Evolutionary conservation across 1,140 invertebrate species (phyloP), one percentile per base, ranked within the genome.

Genomic region (Heliconius nattereri): DNA sequence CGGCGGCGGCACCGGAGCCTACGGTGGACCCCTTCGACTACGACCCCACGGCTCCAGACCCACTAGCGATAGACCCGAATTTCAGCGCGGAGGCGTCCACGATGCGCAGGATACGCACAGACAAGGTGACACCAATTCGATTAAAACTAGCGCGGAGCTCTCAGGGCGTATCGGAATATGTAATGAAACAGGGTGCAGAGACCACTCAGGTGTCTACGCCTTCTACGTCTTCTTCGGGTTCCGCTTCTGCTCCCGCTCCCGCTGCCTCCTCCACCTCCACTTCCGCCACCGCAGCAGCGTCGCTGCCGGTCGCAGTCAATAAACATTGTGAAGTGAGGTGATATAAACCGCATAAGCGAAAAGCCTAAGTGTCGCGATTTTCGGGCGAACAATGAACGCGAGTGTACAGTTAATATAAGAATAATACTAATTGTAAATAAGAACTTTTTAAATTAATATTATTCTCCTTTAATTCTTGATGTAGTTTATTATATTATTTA

Each of bases 251-350:
- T 26, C 3, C 60, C n/a, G 83, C 86, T 35, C 74, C 54, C 87
- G 87, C 94, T 81, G 78, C 80, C 40, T 45, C 83, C 20, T 71
- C 71, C 23, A 8, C 60, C 78, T 74, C 86, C 26, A 29, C 83
- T 88, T 49, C 79, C 87, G 86, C 91, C 78, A 20, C 77, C 75
- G 23, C 74, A 52, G 66, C 75, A 26, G 72, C 76, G 23, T 70
- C 79, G 19, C n/a, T 94, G 84, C 91, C 96, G 83, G 93, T 96
- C 84, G 94, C 96, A 87, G 95, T 96, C 86, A 97, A 96, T 90
- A 97, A 97, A 95, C 97, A 97, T 95, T 97, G 97, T 95, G 97
- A 97, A 95, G 97, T 97, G 96, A 97, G 97, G 96, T 97, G 97
- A 98, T 97, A 97, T 96, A 91, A 88, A 86, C 83, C 86, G 79